Conservation (phyloP, 1,140 invertebrate genomes). For the Drosophila erecta region DNA sequence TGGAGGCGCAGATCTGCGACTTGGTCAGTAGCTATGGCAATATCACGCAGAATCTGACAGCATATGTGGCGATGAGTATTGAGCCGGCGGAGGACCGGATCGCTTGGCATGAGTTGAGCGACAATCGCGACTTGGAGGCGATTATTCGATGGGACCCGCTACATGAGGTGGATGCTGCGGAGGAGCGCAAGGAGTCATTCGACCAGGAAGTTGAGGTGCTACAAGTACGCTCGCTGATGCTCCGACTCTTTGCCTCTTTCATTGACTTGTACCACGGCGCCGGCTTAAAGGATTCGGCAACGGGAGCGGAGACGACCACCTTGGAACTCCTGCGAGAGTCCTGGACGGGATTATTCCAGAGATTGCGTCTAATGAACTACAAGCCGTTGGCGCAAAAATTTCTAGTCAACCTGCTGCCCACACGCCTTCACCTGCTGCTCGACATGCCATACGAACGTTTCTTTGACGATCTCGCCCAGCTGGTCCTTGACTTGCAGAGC, state of each 20-base stretch:
- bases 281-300: conserved; percentile 18
- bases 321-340: conserved; percentile 68
- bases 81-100: conserved; percentile 85
- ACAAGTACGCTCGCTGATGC: conserved; percentile 68
- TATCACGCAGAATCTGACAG: conserved; percentile 70
- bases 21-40: conserved; percentile 86
- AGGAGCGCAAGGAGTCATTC: conserved; percentile 76
- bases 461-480: conserved; percentile 70
- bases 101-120: conserved; percentile 85
- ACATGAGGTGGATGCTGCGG: conserved; percentile 62
- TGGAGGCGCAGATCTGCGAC: conserved; percentile 92
- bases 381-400: conserved; percentile 79
- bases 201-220: conserved; percentile 80
- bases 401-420: conserved; percentile 84
- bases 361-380: conserved; percentile 73
- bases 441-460: conserved; percentile 79
- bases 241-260: conserved; percentile 75
- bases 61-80: conserved; percentile 84
- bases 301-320: conserved; percentile 44
- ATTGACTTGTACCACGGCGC: conserved; percentile 73
- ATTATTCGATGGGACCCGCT: conserved; percentile 87
- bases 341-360: conserved; percentile 76
- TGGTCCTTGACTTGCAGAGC: conserved; percentile 68
- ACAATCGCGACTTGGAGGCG: conserved; percentile 87
- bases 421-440: conserved; percentile 71